Evolutionary conservation across 2,797 vertebrate species (phyloP), one percentile per base, ranked within the genome.

Genomic region (Calcarius lapponicus): DNA sequence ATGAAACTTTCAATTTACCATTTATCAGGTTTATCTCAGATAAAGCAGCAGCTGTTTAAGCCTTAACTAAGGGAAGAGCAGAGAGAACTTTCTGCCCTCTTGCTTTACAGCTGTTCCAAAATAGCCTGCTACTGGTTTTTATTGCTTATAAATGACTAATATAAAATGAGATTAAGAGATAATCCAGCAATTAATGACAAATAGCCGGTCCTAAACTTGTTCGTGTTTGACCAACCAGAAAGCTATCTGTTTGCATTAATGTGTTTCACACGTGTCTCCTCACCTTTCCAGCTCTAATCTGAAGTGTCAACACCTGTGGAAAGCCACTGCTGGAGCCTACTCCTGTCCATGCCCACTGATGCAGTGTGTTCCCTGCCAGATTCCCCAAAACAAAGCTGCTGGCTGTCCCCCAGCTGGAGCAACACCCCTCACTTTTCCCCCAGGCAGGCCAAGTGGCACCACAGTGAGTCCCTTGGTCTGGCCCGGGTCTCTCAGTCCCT

Each of bases 161-260:
- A 92, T 78, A 92, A 82, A 76, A 80, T 94, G 65, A 95, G 89
- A 97, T 97, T 95, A 96, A 90, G 93, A 94, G 92, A 94, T 96
- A 96, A 97, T 97, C 86, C 76, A 82, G 58, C 73, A 96, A 94
- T 96, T 97, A 97, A 94, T 90, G 64, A 82, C 73, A 80, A 94
- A 95, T 92, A 91, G 56, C 64, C 57, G 75, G 66, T 73, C 81
- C 79, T 76, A 88, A 91, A 78, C 54, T 91, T 79, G 74, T 64
- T 93, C 38, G 32, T 94, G 45, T 96, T 92, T 81, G 93, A 88
- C 79, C 93, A 91, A 86, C 61, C 53, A 73, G 73, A 86, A 95
- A 80, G 60, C 88, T 88, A 94, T 93, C 93, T 90, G 53, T 97
- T 96, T 96, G 84, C 92, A 92, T 94, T 92, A 88, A 76, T 6